phyloP scores from a whole-genome alignment of 2,888 invertebrate species.

The Limnephilus marmoratus region DNA sequence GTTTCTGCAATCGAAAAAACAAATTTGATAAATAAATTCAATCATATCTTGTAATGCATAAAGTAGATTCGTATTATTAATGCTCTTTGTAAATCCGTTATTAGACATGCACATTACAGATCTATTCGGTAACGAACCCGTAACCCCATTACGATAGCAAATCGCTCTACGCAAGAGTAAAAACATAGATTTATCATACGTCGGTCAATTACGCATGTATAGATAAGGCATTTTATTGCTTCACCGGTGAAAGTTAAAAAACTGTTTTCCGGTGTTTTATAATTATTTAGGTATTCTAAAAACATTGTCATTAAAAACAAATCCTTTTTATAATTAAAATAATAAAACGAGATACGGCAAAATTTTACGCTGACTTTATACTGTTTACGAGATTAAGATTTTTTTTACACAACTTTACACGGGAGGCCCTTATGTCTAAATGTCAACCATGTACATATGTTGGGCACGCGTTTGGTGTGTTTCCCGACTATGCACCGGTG shows the following conservation, averaged over 20 bases:
- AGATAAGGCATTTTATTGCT: background rate
- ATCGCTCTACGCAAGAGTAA: background rate
- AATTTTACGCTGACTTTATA: too few species aligned
- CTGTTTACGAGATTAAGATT: too few species aligned
- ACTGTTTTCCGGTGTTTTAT: background rate
- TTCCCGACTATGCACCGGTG: too few species aligned
- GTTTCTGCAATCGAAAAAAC: background rate
- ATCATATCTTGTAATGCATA: background rate
- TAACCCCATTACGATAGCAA: background rate
- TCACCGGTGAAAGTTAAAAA: constrained; percentile 14
- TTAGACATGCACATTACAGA: background rate
- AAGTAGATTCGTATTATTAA: background rate
- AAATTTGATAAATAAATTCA: background rate
- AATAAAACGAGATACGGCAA: too few species aligned
- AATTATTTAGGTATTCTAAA: background rate
- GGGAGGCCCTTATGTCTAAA: too few species aligned
- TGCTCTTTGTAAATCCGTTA: background rate
- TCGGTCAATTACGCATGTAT: constrained; percentile 16
- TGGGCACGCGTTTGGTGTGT: too few species aligned
- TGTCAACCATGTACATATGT: too few species aligned
- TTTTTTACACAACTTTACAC: too few species aligned
- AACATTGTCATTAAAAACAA: background rate
- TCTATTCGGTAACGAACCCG: background rate
- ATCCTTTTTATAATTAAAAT: too few species aligned
- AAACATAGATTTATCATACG: background rate